Evolutionary conservation across 2,797 vertebrate species (phyloP).

Genomic region (Micrastur ruficollis): DNA sequence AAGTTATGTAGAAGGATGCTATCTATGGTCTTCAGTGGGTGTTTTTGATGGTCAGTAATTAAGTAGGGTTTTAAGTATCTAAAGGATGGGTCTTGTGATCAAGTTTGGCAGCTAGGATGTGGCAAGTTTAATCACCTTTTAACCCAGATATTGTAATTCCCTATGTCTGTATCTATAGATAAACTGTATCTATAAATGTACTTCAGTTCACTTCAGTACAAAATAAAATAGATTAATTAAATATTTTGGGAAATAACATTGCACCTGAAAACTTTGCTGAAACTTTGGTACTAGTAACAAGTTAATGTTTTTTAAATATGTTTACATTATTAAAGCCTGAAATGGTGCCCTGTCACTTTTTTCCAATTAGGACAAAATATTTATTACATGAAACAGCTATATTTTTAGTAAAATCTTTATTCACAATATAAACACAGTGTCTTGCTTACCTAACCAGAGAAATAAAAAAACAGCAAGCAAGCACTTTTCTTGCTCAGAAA

Average conservation of each 20-base stretch:
- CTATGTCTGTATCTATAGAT: background rate
- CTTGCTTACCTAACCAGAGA: background rate
- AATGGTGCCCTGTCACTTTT: background rate
- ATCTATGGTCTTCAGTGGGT: fast-evolving
- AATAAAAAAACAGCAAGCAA: background rate
- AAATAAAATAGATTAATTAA: background rate
- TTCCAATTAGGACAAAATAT: background rate
- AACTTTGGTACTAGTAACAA: background rate
- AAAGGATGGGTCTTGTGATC: background rate
- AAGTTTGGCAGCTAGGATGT: background rate
- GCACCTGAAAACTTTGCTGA: background rate
- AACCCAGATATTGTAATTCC: background rate
- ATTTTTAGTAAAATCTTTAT: background rate
- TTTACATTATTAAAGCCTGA: background rate
- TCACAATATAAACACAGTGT: background rate
- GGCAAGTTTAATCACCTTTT: background rate
- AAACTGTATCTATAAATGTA: background rate
- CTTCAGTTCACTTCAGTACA: background rate
- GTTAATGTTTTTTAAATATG: background rate
- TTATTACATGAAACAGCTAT: background rate
- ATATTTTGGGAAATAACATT: background rate
- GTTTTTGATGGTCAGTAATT: background rate
- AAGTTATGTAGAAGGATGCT: background rate
- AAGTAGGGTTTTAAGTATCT: background rate
- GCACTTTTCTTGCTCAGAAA: background rate